These are phyloP conservation scores for Branchinecta lindahli DNA, from an alignment of 1,140 invertebrate species.

Conservation along the genomic window DNA sequence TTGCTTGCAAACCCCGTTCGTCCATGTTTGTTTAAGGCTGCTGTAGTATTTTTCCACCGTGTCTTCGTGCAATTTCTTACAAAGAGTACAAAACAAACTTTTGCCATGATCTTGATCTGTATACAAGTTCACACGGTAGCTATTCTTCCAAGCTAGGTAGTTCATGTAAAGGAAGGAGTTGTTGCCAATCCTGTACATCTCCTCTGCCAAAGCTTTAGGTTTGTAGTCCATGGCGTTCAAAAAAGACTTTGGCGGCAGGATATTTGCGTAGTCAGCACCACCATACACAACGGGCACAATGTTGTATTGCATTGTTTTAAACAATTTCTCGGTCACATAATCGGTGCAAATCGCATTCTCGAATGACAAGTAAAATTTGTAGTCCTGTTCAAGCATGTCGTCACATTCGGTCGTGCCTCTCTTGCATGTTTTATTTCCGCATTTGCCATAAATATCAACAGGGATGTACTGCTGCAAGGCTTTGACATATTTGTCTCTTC, in stretches of 20 bases:
- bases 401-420: not conserved
- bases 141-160: conserved; percentile 28
- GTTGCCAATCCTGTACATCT: conserved; percentile 34
- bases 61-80: conserved; percentile 22
- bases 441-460: conserved; percentile 54
- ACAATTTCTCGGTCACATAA: conserved; percentile 32
- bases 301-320: conserved; percentile 21
- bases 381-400: conserved; percentile 14
- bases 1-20: not conserved
- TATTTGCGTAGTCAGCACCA: conserved; percentile 35
- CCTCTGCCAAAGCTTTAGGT: conserved; percentile 35
- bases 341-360: conserved; percentile 31
- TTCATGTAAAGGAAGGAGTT: conserved; percentile 26
- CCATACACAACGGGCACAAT: conserved; percentile 56
- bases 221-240: conserved; percentile 41
- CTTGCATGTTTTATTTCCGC: conserved; percentile 34
- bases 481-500: conserved; percentile 38
- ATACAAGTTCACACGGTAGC: conserved; percentile 19
- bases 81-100: conserved; percentile 21
- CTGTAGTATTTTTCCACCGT: conserved; percentile 22
- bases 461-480: conserved; percentile 39
- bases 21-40: conserved; percentile 19
- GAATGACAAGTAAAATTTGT: conserved; percentile 30
- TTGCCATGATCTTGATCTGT: not conserved
- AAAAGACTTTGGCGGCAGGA: conserved; percentile 47